These are phyloP conservation scores for Syncerus caffer DNA, from an alignment of 2,797 vertebrate species.

Conservation along the genomic window DNA sequence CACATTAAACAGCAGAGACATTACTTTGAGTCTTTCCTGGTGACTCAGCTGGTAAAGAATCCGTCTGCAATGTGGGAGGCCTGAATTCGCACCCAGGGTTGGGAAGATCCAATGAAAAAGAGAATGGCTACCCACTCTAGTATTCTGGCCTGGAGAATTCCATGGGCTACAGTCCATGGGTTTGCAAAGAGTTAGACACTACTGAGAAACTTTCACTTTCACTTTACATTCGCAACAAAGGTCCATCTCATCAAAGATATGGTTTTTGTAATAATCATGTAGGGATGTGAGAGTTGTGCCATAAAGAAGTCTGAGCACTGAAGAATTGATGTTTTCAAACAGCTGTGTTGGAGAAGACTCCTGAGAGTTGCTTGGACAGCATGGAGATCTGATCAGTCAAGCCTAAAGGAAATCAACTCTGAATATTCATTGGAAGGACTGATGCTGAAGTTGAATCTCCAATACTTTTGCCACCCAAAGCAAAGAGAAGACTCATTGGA, in stretches of 20 bases:
- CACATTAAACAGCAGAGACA: not conserved
- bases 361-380: not conserved
- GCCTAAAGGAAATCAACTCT: not conserved
- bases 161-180: not conserved
- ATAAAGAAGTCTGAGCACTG: not conserved
- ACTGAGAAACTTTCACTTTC: not conserved
- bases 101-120: not conserved
- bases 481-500: not conserved
- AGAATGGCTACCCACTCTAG: not conserved
- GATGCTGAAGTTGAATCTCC: not conserved
- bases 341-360: not conserved
- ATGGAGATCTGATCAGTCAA: not conserved
- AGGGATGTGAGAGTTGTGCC: not conserved
- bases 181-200: fast-evolving
- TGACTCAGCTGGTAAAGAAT: not conserved
- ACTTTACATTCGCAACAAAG: not conserved
- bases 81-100: not conserved
- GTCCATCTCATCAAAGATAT: not conserved
- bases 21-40: not conserved
- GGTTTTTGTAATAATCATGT: not conserved
- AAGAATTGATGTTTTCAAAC: not conserved
- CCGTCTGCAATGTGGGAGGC: fast-evolving
- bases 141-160: not conserved
- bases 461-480: not conserved
- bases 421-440: not conserved